phyloP scores from a whole-genome alignment of 2,113 vertebrate species.

The Anarrhichthys ocellatus region DNA sequence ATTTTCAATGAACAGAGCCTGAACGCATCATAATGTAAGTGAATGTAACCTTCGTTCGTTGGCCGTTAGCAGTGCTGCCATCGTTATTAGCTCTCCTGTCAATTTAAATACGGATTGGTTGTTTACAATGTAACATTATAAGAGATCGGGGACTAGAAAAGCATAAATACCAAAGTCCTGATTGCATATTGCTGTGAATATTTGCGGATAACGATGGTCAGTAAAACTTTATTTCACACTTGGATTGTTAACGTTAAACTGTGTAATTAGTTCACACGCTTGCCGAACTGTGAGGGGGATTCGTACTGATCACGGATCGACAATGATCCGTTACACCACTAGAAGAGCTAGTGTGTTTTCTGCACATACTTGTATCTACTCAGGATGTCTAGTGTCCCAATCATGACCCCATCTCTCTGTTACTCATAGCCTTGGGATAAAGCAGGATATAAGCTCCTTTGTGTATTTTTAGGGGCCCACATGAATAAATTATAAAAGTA shows the following conservation, averaged over 20 bases:
- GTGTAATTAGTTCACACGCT: too few species aligned
- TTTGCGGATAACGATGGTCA: too few species aligned
- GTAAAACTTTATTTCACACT: too few species aligned
- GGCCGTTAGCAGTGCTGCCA: not conserved
- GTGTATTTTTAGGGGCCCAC: not conserved
- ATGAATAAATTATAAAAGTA: conserved; percentile 18
- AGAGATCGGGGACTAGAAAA: not conserved
- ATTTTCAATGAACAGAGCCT: too few species aligned
- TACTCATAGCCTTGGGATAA: conserved; percentile 9
- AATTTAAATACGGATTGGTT: not conserved
- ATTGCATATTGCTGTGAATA: not conserved
- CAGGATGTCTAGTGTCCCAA: not conserved
- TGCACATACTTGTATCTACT: conserved; percentile 1
- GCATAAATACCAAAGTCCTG: not conserved
- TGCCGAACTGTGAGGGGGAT: too few species aligned
- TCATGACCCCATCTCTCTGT: conserved; percentile 12
- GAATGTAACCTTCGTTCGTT: too few species aligned
- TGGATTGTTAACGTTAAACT: too few species aligned
- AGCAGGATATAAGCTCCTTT: not conserved
- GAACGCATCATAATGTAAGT: too few species aligned
- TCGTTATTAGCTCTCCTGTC: too few species aligned
- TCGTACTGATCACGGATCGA: too few species aligned
- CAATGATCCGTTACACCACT: not conserved
- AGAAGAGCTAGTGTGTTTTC: not conserved
- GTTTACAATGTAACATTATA: not conserved